A percentile compares a stretch with the other conserved stretches of the same genome.
These are phyloP conservation scores for Neolamprologus longior DNA, from an alignment of 2,113 vertebrate species.

Conservation along the genomic window DNA sequence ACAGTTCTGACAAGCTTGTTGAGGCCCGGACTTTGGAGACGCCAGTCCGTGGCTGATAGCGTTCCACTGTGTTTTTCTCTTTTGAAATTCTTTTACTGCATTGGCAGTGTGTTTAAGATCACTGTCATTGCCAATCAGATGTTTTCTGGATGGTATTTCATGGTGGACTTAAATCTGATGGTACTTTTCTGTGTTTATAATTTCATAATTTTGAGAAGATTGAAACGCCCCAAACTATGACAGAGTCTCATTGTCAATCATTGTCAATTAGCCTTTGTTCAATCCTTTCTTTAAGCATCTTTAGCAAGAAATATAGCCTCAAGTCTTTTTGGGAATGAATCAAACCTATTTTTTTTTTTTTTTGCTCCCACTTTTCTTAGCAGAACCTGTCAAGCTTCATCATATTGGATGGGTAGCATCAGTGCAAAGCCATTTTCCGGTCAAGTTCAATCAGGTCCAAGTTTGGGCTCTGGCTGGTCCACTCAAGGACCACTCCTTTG, in stretches of 20 bases:
- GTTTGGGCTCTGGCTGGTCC: neutral
- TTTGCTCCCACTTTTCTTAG: neutral
- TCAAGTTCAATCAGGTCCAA: neutral
- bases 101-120: neutral
- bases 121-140: neutral
- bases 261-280: neutral
- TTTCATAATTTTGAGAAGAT: neutral
- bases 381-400: neutral
- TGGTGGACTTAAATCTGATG: neutral
- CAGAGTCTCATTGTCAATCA: neutral
- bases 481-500: neutral
- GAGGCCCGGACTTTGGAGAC: neutral
- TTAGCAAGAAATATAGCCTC: neutral
- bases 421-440: neutral
- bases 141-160: neutral
- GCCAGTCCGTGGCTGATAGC: neutral
- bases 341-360: neutral
- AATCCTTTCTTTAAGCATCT: neutral
- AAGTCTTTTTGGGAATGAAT: neutral
- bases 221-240: neutral
- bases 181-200: neutral
- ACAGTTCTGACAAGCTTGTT: neutral
- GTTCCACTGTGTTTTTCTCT: neutral
- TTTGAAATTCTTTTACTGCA: neutral
- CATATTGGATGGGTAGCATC: neutral